phyloP scores from a whole-genome alignment of 2,113 vertebrate species.

The Atractosteus spatula region DNA sequence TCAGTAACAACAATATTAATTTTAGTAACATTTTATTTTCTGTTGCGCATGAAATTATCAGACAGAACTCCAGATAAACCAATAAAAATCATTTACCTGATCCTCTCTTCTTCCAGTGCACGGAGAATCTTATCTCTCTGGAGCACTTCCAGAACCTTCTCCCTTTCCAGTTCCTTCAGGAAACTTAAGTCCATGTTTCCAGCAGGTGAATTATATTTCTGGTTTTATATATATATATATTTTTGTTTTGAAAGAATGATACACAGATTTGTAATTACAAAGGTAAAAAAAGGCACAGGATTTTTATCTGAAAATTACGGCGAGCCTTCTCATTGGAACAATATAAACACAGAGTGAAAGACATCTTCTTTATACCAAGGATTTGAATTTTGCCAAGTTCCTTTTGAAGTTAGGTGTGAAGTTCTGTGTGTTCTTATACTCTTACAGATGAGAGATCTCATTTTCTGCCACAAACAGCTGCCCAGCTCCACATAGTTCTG shows the following conservation, averaged over 20 bases:
- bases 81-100: slow-evolving; percentile 64
- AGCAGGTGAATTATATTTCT: slow-evolving; percentile 17
- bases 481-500: neutral
- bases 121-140: slow-evolving; percentile 76
- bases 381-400: no score
- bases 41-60: no score
- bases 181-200: slow-evolving; percentile 65
- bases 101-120: slow-evolving; percentile 74
- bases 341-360: neutral
- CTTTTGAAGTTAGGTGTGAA: no score
- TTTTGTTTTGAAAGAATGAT: neutral
- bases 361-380: neutral
- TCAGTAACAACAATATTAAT: no score
- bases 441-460: no score
- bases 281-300: no score
- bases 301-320: no score
- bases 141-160: slow-evolving; percentile 81
- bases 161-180: slow-evolving; percentile 72
- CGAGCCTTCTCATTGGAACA: neutral
- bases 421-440: no score
- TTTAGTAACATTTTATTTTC: no score
- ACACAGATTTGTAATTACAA: no score
- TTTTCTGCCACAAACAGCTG: neutral
- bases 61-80: neutral
- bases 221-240: neutral